These are phyloP conservation scores for Calonectris borealis DNA, from an alignment of 2,113 vertebrate genomes.

Conservation along the genomic window DNA sequence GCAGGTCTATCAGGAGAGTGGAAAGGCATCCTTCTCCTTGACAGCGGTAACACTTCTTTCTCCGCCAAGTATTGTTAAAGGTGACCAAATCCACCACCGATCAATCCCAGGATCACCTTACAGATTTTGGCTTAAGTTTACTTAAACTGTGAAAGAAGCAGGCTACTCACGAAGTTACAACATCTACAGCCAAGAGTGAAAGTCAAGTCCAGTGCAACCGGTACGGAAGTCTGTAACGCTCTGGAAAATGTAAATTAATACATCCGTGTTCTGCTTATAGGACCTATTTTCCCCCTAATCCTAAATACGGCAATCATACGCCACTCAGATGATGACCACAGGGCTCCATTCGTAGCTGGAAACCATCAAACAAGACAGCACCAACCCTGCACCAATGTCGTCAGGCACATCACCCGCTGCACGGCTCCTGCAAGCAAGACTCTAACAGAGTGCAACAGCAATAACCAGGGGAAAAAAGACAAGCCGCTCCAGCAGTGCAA, in stretches of 20 bases:
- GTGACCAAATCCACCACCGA: not conserved
- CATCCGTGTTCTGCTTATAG: not conserved
- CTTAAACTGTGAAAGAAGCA: not conserved
- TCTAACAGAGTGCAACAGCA: not conserved
- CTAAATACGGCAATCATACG: not conserved
- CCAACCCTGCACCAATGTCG: accelerated
- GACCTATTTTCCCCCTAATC: not conserved
- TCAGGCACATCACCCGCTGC: too few relatives aligned
- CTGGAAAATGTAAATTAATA: not conserved
- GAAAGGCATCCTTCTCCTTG: not conserved
- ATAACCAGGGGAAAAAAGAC: too few relatives aligned
- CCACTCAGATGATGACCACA: not conserved
- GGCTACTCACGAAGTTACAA: not conserved
- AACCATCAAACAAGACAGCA: not conserved
- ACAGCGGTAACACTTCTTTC: not conserved
- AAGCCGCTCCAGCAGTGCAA: not conserved
- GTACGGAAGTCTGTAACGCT: not conserved
- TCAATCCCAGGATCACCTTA: not conserved
- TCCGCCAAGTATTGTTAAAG: not conserved
- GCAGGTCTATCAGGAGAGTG: not conserved
- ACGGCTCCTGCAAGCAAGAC: not conserved
- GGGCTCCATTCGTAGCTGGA: not conserved
- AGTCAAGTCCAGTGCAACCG: not conserved
- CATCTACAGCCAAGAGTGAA: not conserved
- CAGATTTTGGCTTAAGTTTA: not conserved